phyloP scores from a whole-genome alignment of 1,140 invertebrate genomes.

The Dreissena polymorpha region DNA sequence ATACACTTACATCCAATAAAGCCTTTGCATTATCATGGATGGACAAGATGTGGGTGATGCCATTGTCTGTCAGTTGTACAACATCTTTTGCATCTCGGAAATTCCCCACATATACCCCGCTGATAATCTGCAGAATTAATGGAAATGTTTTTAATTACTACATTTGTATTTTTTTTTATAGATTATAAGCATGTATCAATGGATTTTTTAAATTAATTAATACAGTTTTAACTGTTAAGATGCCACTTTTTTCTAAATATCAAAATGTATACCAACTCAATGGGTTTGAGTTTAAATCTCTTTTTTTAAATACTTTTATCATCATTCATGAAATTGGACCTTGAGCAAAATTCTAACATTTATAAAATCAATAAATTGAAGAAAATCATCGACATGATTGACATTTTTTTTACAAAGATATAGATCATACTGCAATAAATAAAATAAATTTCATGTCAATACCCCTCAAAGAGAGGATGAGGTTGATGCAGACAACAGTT shows the following conservation, averaged over 20 bases:
- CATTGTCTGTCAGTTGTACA: conserved; percentile 91
- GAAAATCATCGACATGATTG: too few species aligned
- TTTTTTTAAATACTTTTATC: background rate
- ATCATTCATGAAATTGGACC: background rate
- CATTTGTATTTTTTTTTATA: background rate
- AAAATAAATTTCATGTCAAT: too few species aligned
- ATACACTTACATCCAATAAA: conserved; percentile 61
- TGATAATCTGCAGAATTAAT: conserved; percentile 71
- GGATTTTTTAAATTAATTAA: background rate
- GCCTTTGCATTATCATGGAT: conserved; percentile 94
- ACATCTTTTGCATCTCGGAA: conserved; percentile 94
- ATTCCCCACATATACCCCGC: conserved; percentile 81
- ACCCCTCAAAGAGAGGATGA: too few species aligned
- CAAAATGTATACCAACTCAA: background rate
- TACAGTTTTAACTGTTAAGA: background rate
- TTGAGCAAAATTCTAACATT: background rate
- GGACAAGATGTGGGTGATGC: conserved; percentile 96
- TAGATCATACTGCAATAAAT: too few species aligned
- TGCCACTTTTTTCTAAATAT: background rate
- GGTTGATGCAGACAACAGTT: too few species aligned
- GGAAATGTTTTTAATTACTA: background rate
- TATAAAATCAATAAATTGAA: background rate
- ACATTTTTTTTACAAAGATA: too few species aligned
- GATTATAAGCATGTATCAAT: background rate
- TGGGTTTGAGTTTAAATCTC: background rate